A percentile compares a stretch with the other conserved stretches of the same genome.
Conservation (phyloP, 2,113 vertebrate genomes). For the Amia ocellicauda region DNA sequence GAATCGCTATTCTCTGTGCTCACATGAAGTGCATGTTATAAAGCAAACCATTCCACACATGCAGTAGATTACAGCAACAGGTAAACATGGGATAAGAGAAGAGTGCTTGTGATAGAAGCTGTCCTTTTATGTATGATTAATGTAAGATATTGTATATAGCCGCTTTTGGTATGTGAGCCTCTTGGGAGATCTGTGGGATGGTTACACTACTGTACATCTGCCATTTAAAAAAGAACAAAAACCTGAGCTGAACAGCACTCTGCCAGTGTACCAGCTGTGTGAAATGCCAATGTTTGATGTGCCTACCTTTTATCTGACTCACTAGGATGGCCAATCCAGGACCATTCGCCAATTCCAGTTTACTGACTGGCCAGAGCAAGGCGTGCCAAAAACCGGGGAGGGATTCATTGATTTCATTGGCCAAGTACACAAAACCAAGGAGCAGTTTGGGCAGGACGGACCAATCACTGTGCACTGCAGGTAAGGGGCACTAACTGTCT, state of each 20-base stretch:
- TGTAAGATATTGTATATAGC: neutral
- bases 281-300: conserved; percentile 7
- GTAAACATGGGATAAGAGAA: too few species aligned
- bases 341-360: conserved; percentile 98
- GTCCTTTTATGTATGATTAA: neutral
- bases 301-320: conserved; percentile 9
- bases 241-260: too few species aligned
- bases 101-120: neutral
- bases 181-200: too few species aligned
- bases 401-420: conserved; percentile 97
- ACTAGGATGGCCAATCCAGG: conserved; percentile 90
- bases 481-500: conserved; percentile 50
- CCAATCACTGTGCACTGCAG: conserved; percentile 97
- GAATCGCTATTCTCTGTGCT: too few species aligned
- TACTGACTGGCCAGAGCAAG: conserved; percentile 96
- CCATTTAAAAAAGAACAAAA: too few species aligned
- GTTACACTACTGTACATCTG: too few species aligned
- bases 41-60: too few species aligned
- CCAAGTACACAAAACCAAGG: conserved; percentile 98
- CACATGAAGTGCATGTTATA: too few species aligned
- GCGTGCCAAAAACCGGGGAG: conserved; percentile 92
- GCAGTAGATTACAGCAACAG: too few species aligned
- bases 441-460: conserved; percentile 95
- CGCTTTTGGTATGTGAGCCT: neutral
- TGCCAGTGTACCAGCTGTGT: too few species aligned